phyloP scores from a whole-genome alignment of 2,888 invertebrate genomes.

The Erebia aethiops region DNA sequence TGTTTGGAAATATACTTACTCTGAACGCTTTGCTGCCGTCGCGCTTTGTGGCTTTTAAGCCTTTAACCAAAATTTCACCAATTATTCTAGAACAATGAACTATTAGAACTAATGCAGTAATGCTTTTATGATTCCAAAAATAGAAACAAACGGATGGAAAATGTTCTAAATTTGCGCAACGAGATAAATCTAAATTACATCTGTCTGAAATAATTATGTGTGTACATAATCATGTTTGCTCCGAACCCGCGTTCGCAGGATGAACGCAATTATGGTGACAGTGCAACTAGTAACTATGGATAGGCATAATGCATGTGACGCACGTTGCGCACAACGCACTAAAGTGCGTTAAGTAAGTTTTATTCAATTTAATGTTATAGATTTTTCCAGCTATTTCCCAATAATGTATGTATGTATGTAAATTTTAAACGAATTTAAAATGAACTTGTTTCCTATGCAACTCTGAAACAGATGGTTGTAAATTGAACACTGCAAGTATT shows the following conservation, averaged over 20 bases:
- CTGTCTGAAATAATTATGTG: constrained; percentile 33
- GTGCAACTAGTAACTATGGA: constrained; percentile 40
- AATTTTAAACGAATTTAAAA: too few relatives aligned
- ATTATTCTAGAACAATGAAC: constrained; percentile 3
- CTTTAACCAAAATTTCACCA: constrained; percentile 5
- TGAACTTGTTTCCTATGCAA: too few relatives aligned
- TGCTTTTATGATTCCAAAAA: constrained; percentile 5
- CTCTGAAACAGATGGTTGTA: background rate
- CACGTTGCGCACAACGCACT: constrained; percentile 28
- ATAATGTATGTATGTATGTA: too few relatives aligned
- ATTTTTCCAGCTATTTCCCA: too few relatives aligned
- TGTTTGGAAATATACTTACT: too few relatives aligned
- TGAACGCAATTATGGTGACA: constrained; percentile 51
- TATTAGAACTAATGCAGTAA: background rate
- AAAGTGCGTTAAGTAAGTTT: background rate
- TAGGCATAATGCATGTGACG: constrained; percentile 34
- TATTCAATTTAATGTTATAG: background rate
- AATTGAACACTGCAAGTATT: background rate
- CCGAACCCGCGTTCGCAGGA: constrained; percentile 48
- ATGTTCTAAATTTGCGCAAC: constrained; percentile 17
- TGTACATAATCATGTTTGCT: constrained; percentile 36
- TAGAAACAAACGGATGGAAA: background rate
- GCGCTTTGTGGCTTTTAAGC: too few relatives aligned
- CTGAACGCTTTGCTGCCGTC: too few relatives aligned
- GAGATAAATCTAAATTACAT: constrained; percentile 37